phyloP scores from a whole-genome alignment of 2,888 invertebrate species.

The Acleris laterana region DNA sequence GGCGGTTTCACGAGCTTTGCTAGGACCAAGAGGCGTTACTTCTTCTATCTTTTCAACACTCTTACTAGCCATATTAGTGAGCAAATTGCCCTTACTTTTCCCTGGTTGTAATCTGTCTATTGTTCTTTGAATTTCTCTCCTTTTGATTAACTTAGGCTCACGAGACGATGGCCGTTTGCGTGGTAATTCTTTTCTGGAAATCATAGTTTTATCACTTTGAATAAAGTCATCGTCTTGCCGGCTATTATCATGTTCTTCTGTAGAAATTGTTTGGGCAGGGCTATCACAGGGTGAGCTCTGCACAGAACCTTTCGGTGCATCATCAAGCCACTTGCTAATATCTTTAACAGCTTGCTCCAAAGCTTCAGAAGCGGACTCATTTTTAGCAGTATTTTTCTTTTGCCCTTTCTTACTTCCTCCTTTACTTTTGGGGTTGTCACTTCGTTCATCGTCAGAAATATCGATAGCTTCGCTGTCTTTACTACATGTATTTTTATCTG shows the following conservation, averaged over 20 bases:
- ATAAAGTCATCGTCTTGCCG: constrained; percentile 72
- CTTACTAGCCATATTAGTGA: constrained; percentile 87
- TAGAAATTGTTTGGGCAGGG: constrained; percentile 87
- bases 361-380: constrained; percentile 83
- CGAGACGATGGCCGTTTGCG: constrained; percentile 79
- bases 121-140: constrained; percentile 91
- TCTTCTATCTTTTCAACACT: constrained; percentile 85
- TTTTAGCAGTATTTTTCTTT: constrained; percentile 79
- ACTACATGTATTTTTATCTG: constrained; percentile 52
- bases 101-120: constrained; percentile 94
- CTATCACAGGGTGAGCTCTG: constrained; percentile 92
- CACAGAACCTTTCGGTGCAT: constrained; percentile 90
- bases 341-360: constrained; percentile 90
- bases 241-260: constrained; percentile 85
- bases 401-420: constrained; percentile 60
- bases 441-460: constrained; percentile 45
- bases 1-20: constrained; percentile 84
- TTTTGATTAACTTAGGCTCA: constrained; percentile 73
- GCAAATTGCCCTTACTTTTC: constrained; percentile 93
- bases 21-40: constrained; percentile 77
- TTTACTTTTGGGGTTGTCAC: constrained; percentile 52
- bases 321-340: constrained; percentile 94
- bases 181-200: constrained; percentile 67
- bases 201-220: constrained; percentile 65
- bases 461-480: constrained; percentile 52